phyloP scores from a whole-genome alignment of 2,113 vertebrate genomes.

The Amazona guildingii region DNA sequence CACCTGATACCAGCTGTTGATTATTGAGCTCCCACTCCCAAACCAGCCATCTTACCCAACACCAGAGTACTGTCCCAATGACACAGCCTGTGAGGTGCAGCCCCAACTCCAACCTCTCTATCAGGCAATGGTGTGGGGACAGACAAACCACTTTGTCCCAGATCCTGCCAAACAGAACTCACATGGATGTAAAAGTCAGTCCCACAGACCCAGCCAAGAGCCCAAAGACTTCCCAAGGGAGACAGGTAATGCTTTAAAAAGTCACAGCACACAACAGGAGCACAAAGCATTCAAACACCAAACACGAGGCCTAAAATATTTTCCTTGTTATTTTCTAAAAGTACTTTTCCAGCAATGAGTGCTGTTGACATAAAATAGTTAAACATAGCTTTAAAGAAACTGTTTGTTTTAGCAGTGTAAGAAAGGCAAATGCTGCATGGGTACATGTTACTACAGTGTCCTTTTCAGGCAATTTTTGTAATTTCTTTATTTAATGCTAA shows the following conservation, averaged over 20 bases:
- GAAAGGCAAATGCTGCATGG: not conserved
- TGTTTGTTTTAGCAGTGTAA: not conserved
- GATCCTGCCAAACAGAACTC: not conserved
- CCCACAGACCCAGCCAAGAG: not conserved
- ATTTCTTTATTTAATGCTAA: constrained; percentile 20
- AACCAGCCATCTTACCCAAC: fast-evolving
- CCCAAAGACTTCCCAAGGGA: not conserved
- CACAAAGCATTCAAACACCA: not conserved
- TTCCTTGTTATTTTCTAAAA: not conserved
- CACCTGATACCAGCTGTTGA: not conserved
- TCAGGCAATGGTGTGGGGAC: fast-evolving
- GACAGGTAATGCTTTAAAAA: not conserved
- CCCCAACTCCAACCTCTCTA: fast-evolving
- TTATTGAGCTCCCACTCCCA: not conserved
- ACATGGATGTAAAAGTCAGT: not conserved
- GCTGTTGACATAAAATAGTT: not conserved
- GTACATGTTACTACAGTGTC: not conserved
- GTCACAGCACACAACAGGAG: not conserved
- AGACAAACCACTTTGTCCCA: not conserved
- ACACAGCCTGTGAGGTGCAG: fast-evolving
- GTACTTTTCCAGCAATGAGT: not conserved
- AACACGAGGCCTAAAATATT: not conserved
- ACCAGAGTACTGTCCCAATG: not conserved
- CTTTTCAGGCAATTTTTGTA: not conserved
- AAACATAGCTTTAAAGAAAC: not conserved